Base-by-base conservation (phyloP, 92 coral and sea anemone genomes). In the Montipora capitata region DNA sequence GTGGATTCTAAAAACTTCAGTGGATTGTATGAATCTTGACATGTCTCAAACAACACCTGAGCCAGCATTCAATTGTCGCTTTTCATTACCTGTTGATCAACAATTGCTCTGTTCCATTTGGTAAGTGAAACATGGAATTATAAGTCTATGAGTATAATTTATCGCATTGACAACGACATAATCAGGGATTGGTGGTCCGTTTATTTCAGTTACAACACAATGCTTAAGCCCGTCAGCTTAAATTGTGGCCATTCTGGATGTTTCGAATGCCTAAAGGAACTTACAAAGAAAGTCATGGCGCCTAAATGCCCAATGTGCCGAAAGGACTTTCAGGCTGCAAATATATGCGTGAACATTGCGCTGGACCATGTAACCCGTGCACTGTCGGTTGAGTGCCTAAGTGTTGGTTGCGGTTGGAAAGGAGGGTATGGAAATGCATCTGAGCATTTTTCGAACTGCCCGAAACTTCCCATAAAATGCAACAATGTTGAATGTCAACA, bases 191-290 rank as follows among this genome's bases (percentile, higher is more conserved):
- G 17, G 20, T 20, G 17, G 5, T 63, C 68, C 17, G 38, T 63
- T 63, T 20, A 20, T 20, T 63, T 15, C 68, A 63, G 68, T 20
- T 63, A 15, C 68, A 63, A 63, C 68, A 20, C 68, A 63, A 63
- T 63, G 68, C 38, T 63, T 15, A 63, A 63, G 68, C 68, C 68
- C 11, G 68, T 63, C 68, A 63, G 68, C 68, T 63, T 63, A 63
- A 63, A 20, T 27, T 63, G 68, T 63, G 68, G 68, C 38, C 68
- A 63, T 63, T 63, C 68, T 15, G 68, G 2, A 0, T 63, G 68
- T 27, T 27, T 15, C 68, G 68, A 63, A n/a, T 63, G 68, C 3
- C 68, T 63, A 27, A 63, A 27, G 68, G 68, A 63, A 27, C 38
- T 63, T n/a, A 63, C 68, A 27, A 63, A 63, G 38, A 63, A 63